Conservation (phyloP, 2,113 vertebrate genomes). For the mouse (Mus musculus) region GRCm39 chr10:18606001-18606500, state of each 20-base stretch:
- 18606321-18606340: neutral
- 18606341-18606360: neutral
- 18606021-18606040: neutral
- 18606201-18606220: neutral
- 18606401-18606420: constrained; percentile 7
- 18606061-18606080: neutral
- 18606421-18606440: neutral
- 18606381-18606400: neutral
- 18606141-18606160: neutral
- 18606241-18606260: neutral
- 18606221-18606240: neutral
- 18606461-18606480: too few species aligned
- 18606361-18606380: neutral
- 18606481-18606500: too few species aligned
- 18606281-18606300: neutral
- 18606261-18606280: neutral
- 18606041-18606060: neutral
- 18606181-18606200: neutral
- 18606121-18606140: neutral
- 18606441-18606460: neutral
- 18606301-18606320: neutral
- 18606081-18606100: neutral
- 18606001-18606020: neutral
- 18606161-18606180: neutral
- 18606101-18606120: neutral